phyloP scores from a whole-genome alignment of 2,113 vertebrate species.

The Anguilla rostrata region DNA sequence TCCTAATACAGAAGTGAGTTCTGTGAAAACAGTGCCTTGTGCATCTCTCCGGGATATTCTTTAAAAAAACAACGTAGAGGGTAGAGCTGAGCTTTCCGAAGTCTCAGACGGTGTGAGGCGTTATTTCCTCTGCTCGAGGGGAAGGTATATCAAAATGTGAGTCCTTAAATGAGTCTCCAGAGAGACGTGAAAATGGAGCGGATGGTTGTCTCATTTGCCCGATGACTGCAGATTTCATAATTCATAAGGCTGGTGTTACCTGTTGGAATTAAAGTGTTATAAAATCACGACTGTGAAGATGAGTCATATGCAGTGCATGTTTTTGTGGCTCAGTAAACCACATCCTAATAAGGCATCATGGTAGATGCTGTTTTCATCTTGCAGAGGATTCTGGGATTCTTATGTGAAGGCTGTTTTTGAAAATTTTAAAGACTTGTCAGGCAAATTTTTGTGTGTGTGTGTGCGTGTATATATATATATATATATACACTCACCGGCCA shows the following conservation, averaged over 20 bases:
- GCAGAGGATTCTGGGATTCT: too few relatives aligned
- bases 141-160: neutral
- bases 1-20: constrained; percentile 35
- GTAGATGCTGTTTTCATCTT: too few relatives aligned
- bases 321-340: too few relatives aligned
- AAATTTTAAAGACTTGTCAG: too few relatives aligned
- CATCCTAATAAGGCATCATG: too few relatives aligned
- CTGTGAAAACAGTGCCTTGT: constrained; percentile 29
- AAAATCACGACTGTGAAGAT: neutral
- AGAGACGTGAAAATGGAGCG: neutral
- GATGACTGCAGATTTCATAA: neutral
- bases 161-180: neutral
- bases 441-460: too few relatives aligned
- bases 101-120: neutral
- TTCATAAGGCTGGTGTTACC: neutral
- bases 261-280: neutral
- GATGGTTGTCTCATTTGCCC: neutral
- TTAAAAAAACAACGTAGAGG: constrained; percentile 15
- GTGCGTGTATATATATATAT: too few relatives aligned
- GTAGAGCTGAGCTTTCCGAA: constrained; percentile 13
- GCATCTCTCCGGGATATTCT: constrained; percentile 15
- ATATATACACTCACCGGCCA: too few relatives aligned
- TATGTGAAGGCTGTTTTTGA: too few relatives aligned
- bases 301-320: too few relatives aligned
- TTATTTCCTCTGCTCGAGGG: neutral